A percentile compares a stretch with the other conserved stretches of the same genome.
Evolutionary conservation across 2,888 invertebrate species (phyloP).

Genomic region (Pachycephus smyrnensis): DNA sequence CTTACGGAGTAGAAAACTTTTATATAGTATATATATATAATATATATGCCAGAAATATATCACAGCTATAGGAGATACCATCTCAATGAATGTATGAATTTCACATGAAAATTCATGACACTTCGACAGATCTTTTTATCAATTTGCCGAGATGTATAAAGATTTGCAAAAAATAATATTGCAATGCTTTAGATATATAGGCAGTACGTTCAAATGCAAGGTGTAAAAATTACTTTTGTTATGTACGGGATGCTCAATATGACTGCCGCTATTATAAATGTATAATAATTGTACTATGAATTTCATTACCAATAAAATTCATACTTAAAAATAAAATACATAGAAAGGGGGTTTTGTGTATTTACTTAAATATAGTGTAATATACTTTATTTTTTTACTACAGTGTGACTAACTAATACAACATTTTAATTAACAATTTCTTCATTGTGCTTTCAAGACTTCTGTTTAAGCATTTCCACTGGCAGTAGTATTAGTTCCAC

Average conservation of each 20-base stretch:
- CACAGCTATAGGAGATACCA: neutral
- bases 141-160: neutral
- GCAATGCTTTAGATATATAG: neutral
- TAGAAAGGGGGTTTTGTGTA: neutral
- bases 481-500: neutral
- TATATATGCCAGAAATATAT: neutral
- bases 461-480: neutral
- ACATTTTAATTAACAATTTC: neutral
- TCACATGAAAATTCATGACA: neutral
- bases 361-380: neutral
- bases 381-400: neutral
- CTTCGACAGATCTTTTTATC: neutral
- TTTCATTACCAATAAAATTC: slow-evolving; percentile 11
- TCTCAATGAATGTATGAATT: neutral
- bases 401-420: neutral
- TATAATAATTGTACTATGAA: slow-evolving; percentile 10
- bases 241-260: slow-evolving; percentile 1
- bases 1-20: neutral
- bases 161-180: neutral
- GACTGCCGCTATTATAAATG: slow-evolving; percentile 15
- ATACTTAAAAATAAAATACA: slow-evolving; percentile 1
- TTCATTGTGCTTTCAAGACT: neutral
- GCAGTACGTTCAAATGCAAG: neutral
- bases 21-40: neutral
- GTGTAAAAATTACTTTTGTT: neutral